Evolutionary conservation across 2,113 vertebrate genomes (phyloP).

Genomic region (Gorsachius goisagi): DNA sequence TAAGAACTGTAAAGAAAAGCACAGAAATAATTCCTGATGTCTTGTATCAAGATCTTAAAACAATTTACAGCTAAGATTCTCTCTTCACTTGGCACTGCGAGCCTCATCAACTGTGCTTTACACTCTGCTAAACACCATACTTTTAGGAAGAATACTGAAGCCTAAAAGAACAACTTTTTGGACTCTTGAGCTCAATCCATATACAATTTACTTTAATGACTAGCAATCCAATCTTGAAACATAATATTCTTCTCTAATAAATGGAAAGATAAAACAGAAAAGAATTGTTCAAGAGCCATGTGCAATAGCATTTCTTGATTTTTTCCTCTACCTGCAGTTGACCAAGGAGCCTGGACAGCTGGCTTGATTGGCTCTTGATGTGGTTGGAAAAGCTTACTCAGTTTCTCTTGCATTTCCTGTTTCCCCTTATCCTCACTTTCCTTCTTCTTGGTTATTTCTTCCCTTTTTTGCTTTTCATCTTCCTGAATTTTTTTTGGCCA

Average conservation of each 20-base stretch:
- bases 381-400: constrained; percentile 86
- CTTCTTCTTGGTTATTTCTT: constrained; percentile 76
- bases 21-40: neutral
- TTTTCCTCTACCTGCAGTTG: constrained; percentile 75
- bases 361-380: constrained; percentile 78
- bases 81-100: neutral
- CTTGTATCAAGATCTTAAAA: neutral
- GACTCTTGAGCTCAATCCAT: neutral
- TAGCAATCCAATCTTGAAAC: neutral
- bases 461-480: constrained; percentile 75
- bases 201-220: neutral
- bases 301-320: neutral
- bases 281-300: neutral
- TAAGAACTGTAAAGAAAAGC: neutral
- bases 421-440: constrained; percentile 74
- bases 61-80: neutral
- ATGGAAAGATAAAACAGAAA: neutral
- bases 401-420: constrained; percentile 85
- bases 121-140: neutral
- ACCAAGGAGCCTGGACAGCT: constrained; percentile 80
- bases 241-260: neutral
- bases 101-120: neutral
- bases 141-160: neutral
- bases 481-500: constrained; percentile 70
- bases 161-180: neutral